phyloP scores from a whole-genome alignment of 2,113 vertebrate genomes.

The Anolis sagrei region DNA sequence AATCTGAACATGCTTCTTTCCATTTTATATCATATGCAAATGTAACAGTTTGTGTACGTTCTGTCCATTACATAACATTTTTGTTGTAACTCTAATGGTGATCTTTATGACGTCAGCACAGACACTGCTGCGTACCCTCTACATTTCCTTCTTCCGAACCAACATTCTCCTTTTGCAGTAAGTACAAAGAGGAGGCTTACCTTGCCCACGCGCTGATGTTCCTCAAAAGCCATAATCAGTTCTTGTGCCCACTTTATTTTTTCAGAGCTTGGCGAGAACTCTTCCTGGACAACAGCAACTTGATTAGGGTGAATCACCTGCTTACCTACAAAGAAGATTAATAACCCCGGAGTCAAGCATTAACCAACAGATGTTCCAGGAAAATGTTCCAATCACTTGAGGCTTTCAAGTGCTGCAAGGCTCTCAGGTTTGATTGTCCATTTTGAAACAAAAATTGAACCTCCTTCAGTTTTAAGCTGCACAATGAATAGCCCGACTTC shows the following conservation, averaged over 20 bases:
- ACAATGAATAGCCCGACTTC: constrained; percentile 44
- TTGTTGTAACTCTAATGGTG: background rate
- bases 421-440: constrained; percentile 66
- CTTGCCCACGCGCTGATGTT: constrained; percentile 95
- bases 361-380: constrained; percentile 76
- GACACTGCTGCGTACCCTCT: background rate
- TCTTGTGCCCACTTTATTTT: constrained; percentile 92
- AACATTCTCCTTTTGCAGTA: constrained; percentile 30
- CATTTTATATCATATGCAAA: background rate
- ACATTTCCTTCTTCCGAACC: constrained; percentile 47
- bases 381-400: constrained; percentile 74
- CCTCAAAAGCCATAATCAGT: constrained; percentile 91
- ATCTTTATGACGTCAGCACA: constrained; percentile 19
- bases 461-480: constrained; percentile 59
- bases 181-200: constrained; percentile 77
- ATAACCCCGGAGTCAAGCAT: constrained; percentile 72
- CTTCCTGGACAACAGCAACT: constrained; percentile 91
- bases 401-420: constrained; percentile 69
- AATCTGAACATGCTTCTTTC: constrained; percentile 29
- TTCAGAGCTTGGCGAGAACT: constrained; percentile 92
- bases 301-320: constrained; percentile 98
- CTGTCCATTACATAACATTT: background rate
- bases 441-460: constrained; percentile 46
- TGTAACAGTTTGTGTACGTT: background rate
- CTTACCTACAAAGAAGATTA: constrained; percentile 86